Evolutionary conservation across 2,113 vertebrate species (phyloP).

Genomic region (Cairina moschata): DNA sequence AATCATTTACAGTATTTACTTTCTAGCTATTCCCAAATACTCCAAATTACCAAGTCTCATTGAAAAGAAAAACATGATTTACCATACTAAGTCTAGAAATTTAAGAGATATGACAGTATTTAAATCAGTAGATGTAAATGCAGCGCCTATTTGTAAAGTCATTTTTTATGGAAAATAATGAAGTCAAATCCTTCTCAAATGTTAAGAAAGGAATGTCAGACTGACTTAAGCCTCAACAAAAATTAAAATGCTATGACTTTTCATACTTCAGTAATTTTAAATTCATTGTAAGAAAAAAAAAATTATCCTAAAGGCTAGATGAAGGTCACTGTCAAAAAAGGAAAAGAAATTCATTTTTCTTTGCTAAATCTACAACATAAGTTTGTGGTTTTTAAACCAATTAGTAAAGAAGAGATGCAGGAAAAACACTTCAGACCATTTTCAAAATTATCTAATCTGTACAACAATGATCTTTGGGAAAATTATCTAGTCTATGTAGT

Average conservation of each 20-base stretch:
- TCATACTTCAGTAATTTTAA: slow-evolving; percentile 80
- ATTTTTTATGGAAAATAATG: slow-evolving; percentile 73
- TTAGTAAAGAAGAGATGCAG: slow-evolving; percentile 88
- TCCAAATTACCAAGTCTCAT: slow-evolving; percentile 84
- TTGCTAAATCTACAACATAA: slow-evolving; percentile 86
- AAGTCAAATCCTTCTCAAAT: slow-evolving; percentile 75
- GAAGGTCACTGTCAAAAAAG: slow-evolving; percentile 86
- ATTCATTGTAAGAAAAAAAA: slow-evolving; percentile 82
- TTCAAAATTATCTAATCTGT: slow-evolving; percentile 86
- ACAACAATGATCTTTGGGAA: slow-evolving; percentile 84
- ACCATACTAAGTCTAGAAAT: slow-evolving; percentile 88
- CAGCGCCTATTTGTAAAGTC: slow-evolving; percentile 83
- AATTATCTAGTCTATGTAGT: slow-evolving; percentile 85
- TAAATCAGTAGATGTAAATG: slow-evolving; percentile 86
- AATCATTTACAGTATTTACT: slow-evolving; percentile 82
- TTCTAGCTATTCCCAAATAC: slow-evolving; percentile 84
- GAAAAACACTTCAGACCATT: slow-evolving; percentile 85
- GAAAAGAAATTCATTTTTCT: slow-evolving; percentile 83
- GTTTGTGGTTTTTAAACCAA: slow-evolving; percentile 84
- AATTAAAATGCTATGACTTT: slow-evolving; percentile 84
- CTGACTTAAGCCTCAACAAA: slow-evolving; percentile 80
- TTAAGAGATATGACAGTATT: slow-evolving; percentile 84
- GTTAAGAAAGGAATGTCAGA: slow-evolving; percentile 75
- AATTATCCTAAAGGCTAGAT: slow-evolving; percentile 82
- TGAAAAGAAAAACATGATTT: slow-evolving; percentile 88